A percentile compares a stretch with the other conserved stretches of the same genome.
phyloP scores from a whole-genome alignment of 2,113 vertebrate species.

The Trogon melanurus region DNA sequence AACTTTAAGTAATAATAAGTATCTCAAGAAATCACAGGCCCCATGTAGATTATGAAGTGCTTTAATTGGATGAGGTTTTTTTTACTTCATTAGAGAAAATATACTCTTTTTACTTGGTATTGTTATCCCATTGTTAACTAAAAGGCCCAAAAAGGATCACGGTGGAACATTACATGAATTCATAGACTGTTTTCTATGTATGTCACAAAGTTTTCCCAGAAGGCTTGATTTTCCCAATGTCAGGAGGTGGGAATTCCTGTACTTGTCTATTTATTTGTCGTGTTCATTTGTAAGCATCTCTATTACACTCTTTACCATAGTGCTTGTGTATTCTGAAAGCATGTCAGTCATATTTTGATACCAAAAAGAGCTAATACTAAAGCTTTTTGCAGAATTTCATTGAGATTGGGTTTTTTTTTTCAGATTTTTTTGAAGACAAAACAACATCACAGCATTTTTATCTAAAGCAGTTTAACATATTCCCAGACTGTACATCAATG shows the following conservation, averaged over 20 bases:
- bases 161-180: conserved; percentile 4
- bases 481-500: not conserved
- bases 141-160: not conserved
- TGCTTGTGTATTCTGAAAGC: conserved; percentile 39
- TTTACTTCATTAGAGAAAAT: conserved; percentile 43
- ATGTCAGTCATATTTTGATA: not conserved
- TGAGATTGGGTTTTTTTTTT: not conserved
- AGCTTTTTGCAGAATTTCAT: not conserved
- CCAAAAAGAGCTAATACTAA: not conserved
- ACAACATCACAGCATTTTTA: not conserved
- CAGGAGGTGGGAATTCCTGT: conserved; percentile 36
- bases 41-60: not conserved
- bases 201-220: conserved; percentile 44
- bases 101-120: not conserved
- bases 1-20: conserved; percentile 72
- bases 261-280: conserved; percentile 16
- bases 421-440: not conserved
- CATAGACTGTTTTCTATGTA: not conserved
- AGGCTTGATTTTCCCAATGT: conserved; percentile 18
- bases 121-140: not conserved
- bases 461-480: not conserved
- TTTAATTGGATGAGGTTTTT: conserved; percentile 55
- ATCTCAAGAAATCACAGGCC: conserved; percentile 53
- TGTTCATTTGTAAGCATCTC: not conserved
- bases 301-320: not conserved